Percentiles rank a stretch among this genome's conserved stretches.
Conservation (phyloP, 1,140 invertebrate genomes). For the Procambarus virginalis region DNA sequence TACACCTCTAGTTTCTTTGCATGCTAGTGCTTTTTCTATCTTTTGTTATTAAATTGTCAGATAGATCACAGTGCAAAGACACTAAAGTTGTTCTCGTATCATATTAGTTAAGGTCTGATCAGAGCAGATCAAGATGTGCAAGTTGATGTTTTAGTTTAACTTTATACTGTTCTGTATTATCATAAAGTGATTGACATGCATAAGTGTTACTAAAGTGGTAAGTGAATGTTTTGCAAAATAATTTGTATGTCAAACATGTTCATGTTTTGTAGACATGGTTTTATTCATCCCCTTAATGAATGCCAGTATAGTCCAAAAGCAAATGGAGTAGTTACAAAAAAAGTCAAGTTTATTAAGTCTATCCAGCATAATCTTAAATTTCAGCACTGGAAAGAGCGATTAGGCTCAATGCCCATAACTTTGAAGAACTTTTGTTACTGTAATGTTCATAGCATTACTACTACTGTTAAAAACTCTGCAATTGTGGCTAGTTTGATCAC, state of each 20-base stretch:
- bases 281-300: constrained; percentile 19
- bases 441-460: too few species aligned
- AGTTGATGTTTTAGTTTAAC: not conserved
- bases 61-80: not conserved
- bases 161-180: not conserved
- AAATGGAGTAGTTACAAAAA: too few species aligned
- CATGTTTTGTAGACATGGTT: constrained; percentile 51
- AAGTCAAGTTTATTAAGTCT: too few species aligned
- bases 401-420: too few species aligned
- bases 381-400: too few species aligned
- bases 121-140: constrained; percentile 7
- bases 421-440: too few species aligned
- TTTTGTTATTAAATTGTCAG: not conserved
- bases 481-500: too few species aligned
- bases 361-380: too few species aligned
- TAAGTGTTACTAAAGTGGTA: constrained; percentile 23
- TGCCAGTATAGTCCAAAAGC: too few species aligned
- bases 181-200: not conserved
- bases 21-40: not conserved
- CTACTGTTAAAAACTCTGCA: too few species aligned
- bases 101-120: not conserved
- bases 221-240: constrained; percentile 52
- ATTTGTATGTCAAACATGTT: constrained; percentile 66
- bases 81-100: constrained; percentile 17
- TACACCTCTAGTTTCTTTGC: not conserved